Percentiles rank a stretch among this genome's conserved stretches.
phyloP scores from a whole-genome alignment of 1,140 invertebrate genomes.

The Myzus persicae region DNA sequence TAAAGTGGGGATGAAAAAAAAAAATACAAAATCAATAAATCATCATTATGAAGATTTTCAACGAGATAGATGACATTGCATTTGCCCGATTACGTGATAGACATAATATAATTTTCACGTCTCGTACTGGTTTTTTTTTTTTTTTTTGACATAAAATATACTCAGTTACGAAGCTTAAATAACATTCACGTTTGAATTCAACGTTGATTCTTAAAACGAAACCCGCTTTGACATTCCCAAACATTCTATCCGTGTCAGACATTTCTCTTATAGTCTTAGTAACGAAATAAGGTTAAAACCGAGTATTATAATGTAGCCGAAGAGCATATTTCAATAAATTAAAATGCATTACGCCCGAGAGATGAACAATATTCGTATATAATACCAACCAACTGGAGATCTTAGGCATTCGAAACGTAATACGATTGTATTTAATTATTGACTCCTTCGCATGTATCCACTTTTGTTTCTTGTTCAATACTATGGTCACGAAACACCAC shows the following conservation, averaged over 20 bases:
- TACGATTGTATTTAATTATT: neutral
- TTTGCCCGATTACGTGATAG: constrained; percentile 23
- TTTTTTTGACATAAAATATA: neutral
- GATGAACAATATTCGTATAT: neutral
- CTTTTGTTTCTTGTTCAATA: neutral
- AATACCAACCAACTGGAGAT: neutral
- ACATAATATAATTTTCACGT: constrained; percentile 19
- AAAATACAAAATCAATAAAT: neutral
- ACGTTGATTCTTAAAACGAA: neutral
- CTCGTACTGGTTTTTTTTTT: neutral
- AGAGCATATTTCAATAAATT: neutral
- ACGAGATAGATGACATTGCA: constrained; percentile 2
- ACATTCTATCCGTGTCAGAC: neutral
- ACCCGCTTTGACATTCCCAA: neutral
- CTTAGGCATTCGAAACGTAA: neutral
- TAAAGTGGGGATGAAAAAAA: neutral
- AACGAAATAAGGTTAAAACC: neutral
- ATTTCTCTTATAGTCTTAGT: neutral
- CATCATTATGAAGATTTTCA: constrained; percentile 6
- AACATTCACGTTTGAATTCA: neutral
- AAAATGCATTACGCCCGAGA: neutral
- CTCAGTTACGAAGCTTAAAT: neutral
- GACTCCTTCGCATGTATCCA: neutral
- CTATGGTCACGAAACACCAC: neutral
- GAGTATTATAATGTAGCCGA: neutral